A percentile compares a stretch with the other conserved stretches of the same genome.
These are phyloP conservation scores for Acinonyx jubatus DNA, from an alignment of 2,113 vertebrate species.

Conservation along the genomic window DNA sequence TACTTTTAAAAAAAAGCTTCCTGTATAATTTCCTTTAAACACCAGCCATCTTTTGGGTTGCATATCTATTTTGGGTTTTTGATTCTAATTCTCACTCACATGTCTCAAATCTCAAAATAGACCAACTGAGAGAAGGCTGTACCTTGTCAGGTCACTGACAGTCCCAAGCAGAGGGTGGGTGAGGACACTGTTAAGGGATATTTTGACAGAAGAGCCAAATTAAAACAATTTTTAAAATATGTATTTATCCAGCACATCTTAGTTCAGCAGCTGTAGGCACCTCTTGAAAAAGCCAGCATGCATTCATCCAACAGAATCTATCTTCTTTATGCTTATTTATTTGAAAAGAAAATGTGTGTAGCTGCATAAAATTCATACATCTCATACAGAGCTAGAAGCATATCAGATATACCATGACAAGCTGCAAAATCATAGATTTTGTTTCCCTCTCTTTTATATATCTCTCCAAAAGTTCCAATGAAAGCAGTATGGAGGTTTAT, in stretches of 20 bases:
- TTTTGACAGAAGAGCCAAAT: neutral
- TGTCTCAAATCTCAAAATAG: conserved; percentile 34
- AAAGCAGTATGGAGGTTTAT: neutral
- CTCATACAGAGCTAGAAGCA: neutral
- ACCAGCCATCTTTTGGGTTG: neutral
- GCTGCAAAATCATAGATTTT: neutral
- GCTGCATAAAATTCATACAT: neutral
- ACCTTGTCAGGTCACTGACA: neutral
- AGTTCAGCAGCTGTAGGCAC: neutral
- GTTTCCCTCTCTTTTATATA: neutral
- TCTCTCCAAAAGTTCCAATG: neutral
- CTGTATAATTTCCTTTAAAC: neutral
- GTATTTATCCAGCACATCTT: neutral
- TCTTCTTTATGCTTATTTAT: neutral
- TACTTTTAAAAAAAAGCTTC: neutral
- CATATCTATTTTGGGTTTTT: conserved; percentile 1
- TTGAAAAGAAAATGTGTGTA: neutral
- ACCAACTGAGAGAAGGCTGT: neutral
- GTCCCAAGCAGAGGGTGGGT: neutral
- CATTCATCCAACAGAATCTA: neutral
- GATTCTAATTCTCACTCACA: conserved; percentile 22
- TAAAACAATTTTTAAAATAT: conserved; percentile 20
- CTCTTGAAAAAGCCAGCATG: neutral
- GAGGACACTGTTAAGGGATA: neutral
- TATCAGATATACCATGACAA: neutral